Conservation (phyloP, 2,797 vertebrate species). For the Hemibagrus guttatus region DNA sequence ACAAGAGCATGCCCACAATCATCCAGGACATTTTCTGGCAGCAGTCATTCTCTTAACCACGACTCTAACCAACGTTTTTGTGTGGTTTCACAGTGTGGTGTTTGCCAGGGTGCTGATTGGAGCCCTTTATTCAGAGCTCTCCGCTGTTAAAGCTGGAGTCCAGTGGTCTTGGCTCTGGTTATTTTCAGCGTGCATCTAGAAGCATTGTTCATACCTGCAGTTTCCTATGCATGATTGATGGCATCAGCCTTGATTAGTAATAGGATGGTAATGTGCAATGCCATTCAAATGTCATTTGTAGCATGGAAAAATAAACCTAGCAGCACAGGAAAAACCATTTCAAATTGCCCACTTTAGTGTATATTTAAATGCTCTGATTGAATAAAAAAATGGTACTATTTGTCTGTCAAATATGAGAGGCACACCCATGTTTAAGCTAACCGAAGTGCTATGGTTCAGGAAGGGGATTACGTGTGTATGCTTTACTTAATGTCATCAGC, state of each 20-base stretch:
- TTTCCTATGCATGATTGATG: slow-evolving; percentile 5
- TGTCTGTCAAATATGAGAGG: not conserved
- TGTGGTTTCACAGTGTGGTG: slow-evolving; percentile 31
- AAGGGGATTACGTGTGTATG: slow-evolving; percentile 5
- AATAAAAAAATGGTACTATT: slow-evolving; percentile 8
- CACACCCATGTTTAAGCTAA: slow-evolving; percentile 3
- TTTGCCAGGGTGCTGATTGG: slow-evolving; percentile 31
- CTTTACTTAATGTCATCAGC: slow-evolving; percentile 14
- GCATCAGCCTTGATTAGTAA: slow-evolving; percentile 39
- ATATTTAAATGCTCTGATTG: slow-evolving; percentile 16
- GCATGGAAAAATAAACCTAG: slow-evolving; percentile 17
- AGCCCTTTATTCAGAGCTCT: slow-evolving; percentile 37
- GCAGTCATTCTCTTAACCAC: slow-evolving; percentile 3
- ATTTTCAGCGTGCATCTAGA: slow-evolving; percentile 18
- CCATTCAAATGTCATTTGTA: slow-evolving; percentile 20
- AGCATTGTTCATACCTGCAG: slow-evolving; percentile 23
- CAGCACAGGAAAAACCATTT: not conserved
- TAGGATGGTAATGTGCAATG: slow-evolving; percentile 26
- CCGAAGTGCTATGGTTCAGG: slow-evolving; percentile 5
- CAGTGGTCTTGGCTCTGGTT: slow-evolving; percentile 16
- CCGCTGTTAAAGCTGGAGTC: slow-evolving; percentile 18
- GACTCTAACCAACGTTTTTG: not conserved
- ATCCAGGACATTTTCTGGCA: slow-evolving; percentile 25
- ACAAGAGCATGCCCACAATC: slow-evolving; percentile 24
- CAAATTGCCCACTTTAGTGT: slow-evolving; percentile 28